These are phyloP conservation scores for Mellivora capensis DNA, from an alignment of 2,113 vertebrate genomes.

Conservation along the genomic window DNA sequence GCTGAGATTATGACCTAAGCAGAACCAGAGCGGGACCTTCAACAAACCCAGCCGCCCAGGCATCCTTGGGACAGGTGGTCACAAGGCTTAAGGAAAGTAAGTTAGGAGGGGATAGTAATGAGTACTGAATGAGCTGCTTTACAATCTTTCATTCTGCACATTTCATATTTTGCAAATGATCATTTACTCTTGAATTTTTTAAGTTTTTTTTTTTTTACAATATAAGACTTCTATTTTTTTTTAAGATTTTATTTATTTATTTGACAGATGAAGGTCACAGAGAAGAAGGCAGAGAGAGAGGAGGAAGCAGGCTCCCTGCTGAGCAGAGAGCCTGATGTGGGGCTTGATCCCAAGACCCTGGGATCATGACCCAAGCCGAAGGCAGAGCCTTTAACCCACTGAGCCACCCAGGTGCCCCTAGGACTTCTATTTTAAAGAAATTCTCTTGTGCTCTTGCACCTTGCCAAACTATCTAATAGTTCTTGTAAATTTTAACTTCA, in stretches of 20 bases:
- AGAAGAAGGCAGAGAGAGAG: no score
- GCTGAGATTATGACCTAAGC: not conserved
- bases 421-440: no score
- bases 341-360: no score
- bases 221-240: not conserved
- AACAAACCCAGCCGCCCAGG: not conserved
- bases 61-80: not conserved
- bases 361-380: no score
- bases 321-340: no score
- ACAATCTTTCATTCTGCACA: not conserved
- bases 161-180: not conserved
- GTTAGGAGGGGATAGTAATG: not conserved
- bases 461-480: not conserved
- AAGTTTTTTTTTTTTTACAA: not conserved
- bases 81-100: not conserved
- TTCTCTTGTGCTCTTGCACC: not conserved
- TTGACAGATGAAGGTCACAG: no score
- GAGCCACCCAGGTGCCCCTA: no score
- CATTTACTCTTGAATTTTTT: not conserved
- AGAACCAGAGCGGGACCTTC: not conserved
- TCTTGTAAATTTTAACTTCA: not conserved
- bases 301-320: no score
- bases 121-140: not conserved
- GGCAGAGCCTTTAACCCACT: no score
- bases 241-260: no score